Evolutionary conservation across 2,113 vertebrate species (phyloP).

Genomic region (Tychaedon coryphoeus): DNA sequence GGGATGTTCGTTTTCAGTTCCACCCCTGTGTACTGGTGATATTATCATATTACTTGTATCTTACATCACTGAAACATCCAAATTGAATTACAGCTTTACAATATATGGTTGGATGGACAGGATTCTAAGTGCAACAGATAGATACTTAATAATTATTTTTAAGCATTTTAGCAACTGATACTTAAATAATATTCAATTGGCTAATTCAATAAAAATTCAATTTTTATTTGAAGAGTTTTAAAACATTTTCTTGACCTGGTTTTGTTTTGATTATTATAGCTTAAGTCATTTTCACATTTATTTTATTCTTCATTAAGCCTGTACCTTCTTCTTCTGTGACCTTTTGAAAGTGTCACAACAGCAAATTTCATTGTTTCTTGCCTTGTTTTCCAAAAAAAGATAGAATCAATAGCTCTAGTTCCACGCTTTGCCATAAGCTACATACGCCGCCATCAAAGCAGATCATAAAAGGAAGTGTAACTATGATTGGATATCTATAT

Average conservation of each 20-base stretch:
- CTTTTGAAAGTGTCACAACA: background rate
- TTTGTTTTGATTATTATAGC: background rate
- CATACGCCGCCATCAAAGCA: background rate
- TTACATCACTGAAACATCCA: background rate
- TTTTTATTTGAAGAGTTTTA: background rate
- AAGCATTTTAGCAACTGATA: background rate
- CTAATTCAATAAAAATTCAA: background rate
- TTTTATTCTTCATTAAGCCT: background rate
- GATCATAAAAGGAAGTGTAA: background rate
- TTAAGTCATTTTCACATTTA: background rate
- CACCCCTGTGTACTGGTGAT: background rate
- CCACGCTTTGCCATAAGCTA: background rate
- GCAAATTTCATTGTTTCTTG: background rate
- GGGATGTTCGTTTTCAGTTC: background rate
- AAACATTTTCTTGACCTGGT: background rate
- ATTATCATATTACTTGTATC: background rate
- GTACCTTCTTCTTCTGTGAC: background rate
- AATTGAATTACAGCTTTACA: background rate
- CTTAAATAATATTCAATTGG: background rate
- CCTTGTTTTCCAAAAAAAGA: background rate
- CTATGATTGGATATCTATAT: rapidly evolving
- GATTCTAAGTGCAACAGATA: background rate
- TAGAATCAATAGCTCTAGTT: background rate
- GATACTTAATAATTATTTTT: background rate
- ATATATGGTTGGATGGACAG: background rate